Evolutionary conservation across 1,140 invertebrate genomes (phyloP), one percentile per base, ranked within the genome.

Genomic region (Aphaenogaster floridana): DNA sequence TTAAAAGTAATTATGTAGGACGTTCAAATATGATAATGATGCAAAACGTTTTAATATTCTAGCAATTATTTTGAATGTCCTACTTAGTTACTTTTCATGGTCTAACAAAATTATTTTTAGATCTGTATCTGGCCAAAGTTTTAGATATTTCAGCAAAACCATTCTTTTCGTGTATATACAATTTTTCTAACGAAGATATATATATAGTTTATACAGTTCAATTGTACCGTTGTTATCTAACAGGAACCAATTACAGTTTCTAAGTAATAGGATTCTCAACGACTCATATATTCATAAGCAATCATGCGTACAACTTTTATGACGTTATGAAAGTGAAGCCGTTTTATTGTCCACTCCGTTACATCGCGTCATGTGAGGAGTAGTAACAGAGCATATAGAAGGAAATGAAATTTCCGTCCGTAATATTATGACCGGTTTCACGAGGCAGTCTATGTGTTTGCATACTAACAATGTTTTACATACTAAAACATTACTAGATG

Each of bases 291-390:
- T 54, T 80, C 36, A 6, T 7, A 42, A 13, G 17, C 52, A 28
- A 36, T 59, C 39, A 61, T 63, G 34, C n/a, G 69, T 21, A 13
- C 3, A 48, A 83, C 34, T 84, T 74, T 84, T 61, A 83, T 36
- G 21, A 57, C 11, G 34, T 63, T 84, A 84, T 36, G 69, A 84
- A 84, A 84, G 54, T 48, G 42, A 61, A 48, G 17, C 28, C 7
- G 21, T 59, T 84, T 84, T 76, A 74, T 36, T 76, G 28, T 74
- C 34, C 36, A 48, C 34, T 83, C 66, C 66, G 50, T 84, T 84
- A 84, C 11, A 76, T 76, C 15, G n/a, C 34, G 54, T 54, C 21
- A 54, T 48, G 28, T 28, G 52, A 71, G 36, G 1, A 57, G 36
- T 34, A 34, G 5, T 36, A 84, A 61, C 15, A 36, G 42, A 48